Evolutionary conservation across 2,113 vertebrate genomes (phyloP), one percentile per base, ranked within the genome.

Genomic region (Scomber japonicus): DNA sequence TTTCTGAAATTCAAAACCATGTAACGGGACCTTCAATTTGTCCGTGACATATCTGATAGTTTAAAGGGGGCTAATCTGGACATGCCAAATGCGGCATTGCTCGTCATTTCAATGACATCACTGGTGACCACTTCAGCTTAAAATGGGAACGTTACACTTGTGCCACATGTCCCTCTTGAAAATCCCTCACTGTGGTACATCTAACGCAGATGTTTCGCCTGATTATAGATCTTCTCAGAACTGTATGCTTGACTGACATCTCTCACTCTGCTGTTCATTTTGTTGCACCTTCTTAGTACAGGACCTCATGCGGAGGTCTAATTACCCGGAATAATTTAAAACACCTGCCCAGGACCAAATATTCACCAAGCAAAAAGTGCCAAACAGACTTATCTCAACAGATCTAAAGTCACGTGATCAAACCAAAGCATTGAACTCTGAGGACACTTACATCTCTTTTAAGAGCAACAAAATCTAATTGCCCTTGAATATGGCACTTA

Each of bases 1-100:
- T 62, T 67, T 48, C 44, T 44, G 72, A 75, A 83, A 82, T 27
- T 54, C n/a, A 62, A 85, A 83, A 80, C 64, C 68, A 53, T 46
- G 69, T 51, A 55, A 66, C 19, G 15, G 40, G 76, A 78, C 61
- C 72, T 71, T 77, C 60, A 62, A 54, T 71, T 27, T 74, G 71
- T 72, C 71, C 51, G 30, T 71, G 70, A 77, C 72, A 51, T 55
- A 53, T 70, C 48, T 50, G 56, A 61, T 60, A 15, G 15, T 54
- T 75, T 59, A 65, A 65, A 70, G 65, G 21, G 31, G 60, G 44
- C 56, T 76, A 57, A 76, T 83, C 11, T 46, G 44, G 21, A 49
- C 31, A 67, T 78, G 74, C 19, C 64, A 21, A 61, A 15, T 17
- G 44, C 21, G 44, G 48, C 51, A 57, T 67, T 35, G 13, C 51